Evolutionary conservation across 2,797 vertebrate genomes (phyloP), one percentile per base, ranked within the genome.

Genomic region (Cyclopterus lumpus): DNA sequence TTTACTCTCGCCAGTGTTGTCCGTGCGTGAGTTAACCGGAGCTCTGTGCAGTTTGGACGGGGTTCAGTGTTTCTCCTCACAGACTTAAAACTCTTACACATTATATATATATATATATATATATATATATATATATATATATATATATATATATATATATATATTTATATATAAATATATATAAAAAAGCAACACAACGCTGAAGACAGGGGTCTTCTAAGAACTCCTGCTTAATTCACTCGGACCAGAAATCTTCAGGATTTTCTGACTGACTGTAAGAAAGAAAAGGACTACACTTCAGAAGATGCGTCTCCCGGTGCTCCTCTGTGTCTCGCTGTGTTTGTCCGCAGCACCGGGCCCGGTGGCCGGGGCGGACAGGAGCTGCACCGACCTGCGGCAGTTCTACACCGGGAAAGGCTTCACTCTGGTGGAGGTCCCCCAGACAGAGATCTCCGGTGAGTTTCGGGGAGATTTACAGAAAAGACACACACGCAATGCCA

Each of bases 371-470:
- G 91, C 92, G 81, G 94, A 94, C 60, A 71, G 91, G 60, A 98
- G 96, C 96, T 99, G 98, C 93, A 24, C 93, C 83, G 96, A 98
- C 75, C 95, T 97, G 91, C 96, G 96, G 68, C 96, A 96, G 93
- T 95, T 98, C 92, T 99, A 99, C 94, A 96, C 95, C 86, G 95
- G 96, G 86, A 97, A 97, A 84, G 97, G 98, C 42, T 99, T 98
- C 95, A 96, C 95, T 58, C 91, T 97, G 40, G 94, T 73, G 83
- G 97, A 94, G 24, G 97, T 97, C 22, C 98, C 98, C 12, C 96
- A 95, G 91, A 95, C 95, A 0, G 97, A 98, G 90, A 98, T 99
- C 87, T 98, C 97, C 62, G 98, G 98, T 99, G 91, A 96, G 97
- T 93, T 67, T 6, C 9, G 4, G 2, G 11, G 10, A 6, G 58